A percentile compares a stretch with the other conserved stretches of the same genome.
phyloP scores from a whole-genome alignment of 2,797 vertebrate species.

The Erethizon dorsatum region DNA sequence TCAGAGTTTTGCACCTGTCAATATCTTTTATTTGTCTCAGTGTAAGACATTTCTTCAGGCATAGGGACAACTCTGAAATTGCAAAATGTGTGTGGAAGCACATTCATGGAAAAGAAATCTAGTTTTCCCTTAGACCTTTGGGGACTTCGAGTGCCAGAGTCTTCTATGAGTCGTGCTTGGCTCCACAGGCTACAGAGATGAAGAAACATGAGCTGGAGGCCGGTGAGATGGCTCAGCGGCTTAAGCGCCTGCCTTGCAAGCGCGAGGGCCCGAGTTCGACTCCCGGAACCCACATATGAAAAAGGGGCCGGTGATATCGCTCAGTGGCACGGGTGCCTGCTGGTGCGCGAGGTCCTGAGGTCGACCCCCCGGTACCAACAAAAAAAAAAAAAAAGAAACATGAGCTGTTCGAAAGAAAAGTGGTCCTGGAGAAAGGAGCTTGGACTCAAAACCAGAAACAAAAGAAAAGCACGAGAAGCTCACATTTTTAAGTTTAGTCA shows the following conservation, averaged over 20 bases:
- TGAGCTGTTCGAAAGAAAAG: neutral
- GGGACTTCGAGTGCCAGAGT: neutral
- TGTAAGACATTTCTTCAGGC: conserved; percentile 62
- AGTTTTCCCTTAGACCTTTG: neutral
- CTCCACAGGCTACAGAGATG: neutral
- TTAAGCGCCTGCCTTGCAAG: too few relatives aligned
- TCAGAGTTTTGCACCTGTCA: conserved; percentile 62
- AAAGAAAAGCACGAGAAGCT: neutral
- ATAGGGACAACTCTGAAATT: conserved; percentile 64
- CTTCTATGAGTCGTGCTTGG: neutral
- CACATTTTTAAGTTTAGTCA: neutral
- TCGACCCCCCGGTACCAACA: too few relatives aligned
- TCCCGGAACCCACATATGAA: too few relatives aligned
- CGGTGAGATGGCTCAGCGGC: too few relatives aligned
- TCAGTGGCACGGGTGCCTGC: too few relatives aligned
- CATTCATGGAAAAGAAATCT: conserved; percentile 54
- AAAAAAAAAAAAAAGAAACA: too few relatives aligned
- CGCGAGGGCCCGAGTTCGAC: too few relatives aligned
- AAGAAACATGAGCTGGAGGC: conserved; percentile 57
- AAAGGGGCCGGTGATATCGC: too few relatives aligned
- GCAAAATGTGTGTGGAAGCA: conserved; percentile 53
- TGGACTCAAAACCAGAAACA: neutral
- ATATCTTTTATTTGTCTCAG: conserved; percentile 63
- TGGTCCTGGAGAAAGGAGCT: neutral
- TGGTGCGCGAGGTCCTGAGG: too few relatives aligned